Evolutionary conservation across 2,113 vertebrate species (phyloP).

Genomic region (Hylia prasina): DNA sequence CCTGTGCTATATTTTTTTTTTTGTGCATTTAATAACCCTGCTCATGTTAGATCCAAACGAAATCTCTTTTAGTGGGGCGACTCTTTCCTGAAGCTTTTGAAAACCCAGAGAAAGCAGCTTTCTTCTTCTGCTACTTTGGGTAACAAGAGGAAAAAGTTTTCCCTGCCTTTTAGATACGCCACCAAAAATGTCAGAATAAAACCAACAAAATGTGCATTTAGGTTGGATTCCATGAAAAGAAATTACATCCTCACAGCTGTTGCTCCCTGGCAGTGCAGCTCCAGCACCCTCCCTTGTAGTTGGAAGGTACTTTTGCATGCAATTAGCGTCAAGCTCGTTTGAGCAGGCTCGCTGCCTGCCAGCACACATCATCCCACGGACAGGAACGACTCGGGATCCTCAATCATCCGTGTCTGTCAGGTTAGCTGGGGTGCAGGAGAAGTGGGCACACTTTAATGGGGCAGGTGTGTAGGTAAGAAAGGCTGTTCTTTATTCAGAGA

Average conservation of each 20-base stretch:
- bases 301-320: not conserved
- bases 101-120: conserved; percentile 7
- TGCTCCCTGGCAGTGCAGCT: not conserved
- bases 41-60: not conserved
- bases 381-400: not conserved
- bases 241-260: not conserved
- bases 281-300: not conserved
- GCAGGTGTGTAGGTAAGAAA: not conserved
- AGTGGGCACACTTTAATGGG: not conserved
- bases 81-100: conserved; percentile 16
- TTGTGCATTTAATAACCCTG: conserved; percentile 12
- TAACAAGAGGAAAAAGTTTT: conserved; percentile 22
- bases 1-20: not conserved
- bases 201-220: conserved; percentile 8
- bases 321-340: conserved; percentile 9
- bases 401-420: not conserved
- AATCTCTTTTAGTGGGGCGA: not conserved
- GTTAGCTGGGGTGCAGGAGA: not conserved
- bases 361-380: not conserved
- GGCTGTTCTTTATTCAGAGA: not conserved
- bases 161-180: not conserved
- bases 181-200: conserved; percentile 21
- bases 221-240: not conserved
- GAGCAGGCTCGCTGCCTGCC: not conserved
- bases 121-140: not conserved